These are phyloP conservation scores for Notothenia rossii DNA, from an alignment of 2,113 vertebrate genomes.

Conservation along the genomic window DNA sequence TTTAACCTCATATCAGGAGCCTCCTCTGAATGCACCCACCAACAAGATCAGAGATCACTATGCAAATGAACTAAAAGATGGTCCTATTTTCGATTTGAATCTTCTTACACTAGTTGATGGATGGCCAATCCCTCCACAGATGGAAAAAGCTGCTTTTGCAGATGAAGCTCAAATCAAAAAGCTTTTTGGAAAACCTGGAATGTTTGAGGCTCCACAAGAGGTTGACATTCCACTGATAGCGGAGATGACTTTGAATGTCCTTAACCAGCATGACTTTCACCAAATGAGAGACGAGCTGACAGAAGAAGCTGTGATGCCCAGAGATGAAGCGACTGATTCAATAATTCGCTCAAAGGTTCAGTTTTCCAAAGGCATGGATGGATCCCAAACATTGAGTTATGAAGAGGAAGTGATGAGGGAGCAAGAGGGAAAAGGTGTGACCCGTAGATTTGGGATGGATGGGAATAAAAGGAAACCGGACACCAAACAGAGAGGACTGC, in stretches of 20 bases:
- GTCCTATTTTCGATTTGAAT: background rate
- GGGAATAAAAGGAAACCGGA: background rate
- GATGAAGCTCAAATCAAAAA: conserved; percentile 10
- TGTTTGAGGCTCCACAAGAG: background rate
- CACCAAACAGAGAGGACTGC: conserved; percentile 1
- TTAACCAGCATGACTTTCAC: background rate
- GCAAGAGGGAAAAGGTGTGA: background rate
- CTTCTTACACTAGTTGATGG: background rate
- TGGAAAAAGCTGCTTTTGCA: background rate
- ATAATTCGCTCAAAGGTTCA: conserved; percentile 54
- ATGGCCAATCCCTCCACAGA: background rate
- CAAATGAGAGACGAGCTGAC: background rate
- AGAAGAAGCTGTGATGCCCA: background rate
- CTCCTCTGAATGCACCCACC: background rate
- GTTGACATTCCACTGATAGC: background rate
- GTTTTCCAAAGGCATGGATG: conserved; percentile 57
- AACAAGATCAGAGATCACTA: background rate
- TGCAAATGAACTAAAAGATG: background rate
- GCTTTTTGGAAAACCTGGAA: conserved; percentile 3
- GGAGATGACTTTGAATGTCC: background rate
- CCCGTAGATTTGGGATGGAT: background rate
- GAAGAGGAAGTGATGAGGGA: conserved; percentile 66
- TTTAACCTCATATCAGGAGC: background rate
- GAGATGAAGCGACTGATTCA: background rate
- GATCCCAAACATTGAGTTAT: conserved; percentile 63